These are phyloP conservation scores for Lumbricus terrestris DNA, from an alignment of 2,888 invertebrate genomes.

Conservation along the genomic window DNA sequence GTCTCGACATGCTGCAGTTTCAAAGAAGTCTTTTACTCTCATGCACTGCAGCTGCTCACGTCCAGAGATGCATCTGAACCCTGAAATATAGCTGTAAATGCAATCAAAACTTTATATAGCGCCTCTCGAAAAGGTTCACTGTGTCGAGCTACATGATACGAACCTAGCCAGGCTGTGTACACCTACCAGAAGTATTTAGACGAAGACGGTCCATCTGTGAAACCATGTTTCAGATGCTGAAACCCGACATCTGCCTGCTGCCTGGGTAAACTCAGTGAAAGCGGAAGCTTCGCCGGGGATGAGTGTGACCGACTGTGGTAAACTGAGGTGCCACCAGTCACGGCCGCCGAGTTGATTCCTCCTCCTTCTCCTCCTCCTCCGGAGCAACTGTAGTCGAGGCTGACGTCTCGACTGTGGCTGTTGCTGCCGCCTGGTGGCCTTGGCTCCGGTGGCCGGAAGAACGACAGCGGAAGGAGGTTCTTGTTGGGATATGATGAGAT, in stretches of 20 bases:
- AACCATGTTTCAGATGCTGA: neutral
- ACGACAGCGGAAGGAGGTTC: slow-evolving; percentile 31
- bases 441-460: slow-evolving; percentile 31
- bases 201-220: neutral
- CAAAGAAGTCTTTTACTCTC: too few species aligned
- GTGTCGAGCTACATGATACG: neutral
- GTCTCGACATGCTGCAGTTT: too few species aligned
- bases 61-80: neutral
- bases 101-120: too few species aligned
- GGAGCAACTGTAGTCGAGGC: slow-evolving; percentile 19
- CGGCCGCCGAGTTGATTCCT: slow-evolving; percentile 10
- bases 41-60: neutral
- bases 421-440: slow-evolving; percentile 14
- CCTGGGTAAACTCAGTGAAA: slow-evolving; percentile 30
- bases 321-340: neutral
- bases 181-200: neutral
- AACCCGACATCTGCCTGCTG: neutral
- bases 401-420: slow-evolving; percentile 29
- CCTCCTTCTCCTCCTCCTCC: too few species aligned
- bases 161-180: neutral
- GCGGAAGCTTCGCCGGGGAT: slow-evolving; percentile 29
- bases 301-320: slow-evolving; percentile 30
- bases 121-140: too few species aligned
- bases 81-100: neutral
- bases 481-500: slow-evolving; percentile 26